Evolutionary conservation across 1,140 invertebrate species (phyloP).

Genomic region (Sipha flava): DNA sequence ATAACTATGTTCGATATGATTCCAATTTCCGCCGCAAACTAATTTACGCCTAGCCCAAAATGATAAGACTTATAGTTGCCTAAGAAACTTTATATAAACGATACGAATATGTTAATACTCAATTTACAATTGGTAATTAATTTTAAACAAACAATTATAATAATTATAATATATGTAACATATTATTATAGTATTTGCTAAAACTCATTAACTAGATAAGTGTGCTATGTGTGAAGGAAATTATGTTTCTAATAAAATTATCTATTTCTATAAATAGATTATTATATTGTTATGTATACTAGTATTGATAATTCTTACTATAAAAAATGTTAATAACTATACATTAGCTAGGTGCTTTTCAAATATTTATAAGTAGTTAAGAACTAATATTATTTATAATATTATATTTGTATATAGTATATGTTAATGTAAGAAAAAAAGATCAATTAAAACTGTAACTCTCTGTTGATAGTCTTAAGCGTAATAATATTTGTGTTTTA

Average conservation of each 20-base stretch:
- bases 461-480: background rate
- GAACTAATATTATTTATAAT: background rate
- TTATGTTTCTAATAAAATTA: background rate
- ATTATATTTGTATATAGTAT: no score
- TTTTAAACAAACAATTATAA: background rate
- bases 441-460: no score
- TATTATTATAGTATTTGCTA: background rate
- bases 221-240: background rate
- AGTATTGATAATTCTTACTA: background rate
- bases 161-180: no score
- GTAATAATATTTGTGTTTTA: background rate
- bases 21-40: constrained; percentile 24
- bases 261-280: background rate
- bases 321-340: background rate
- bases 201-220: background rate
- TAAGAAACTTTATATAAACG: background rate
- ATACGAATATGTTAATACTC: background rate
- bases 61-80: constrained; percentile 22
- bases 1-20: background rate
- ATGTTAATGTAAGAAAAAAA: no score
- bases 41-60: constrained; percentile 28
- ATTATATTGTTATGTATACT: background rate
- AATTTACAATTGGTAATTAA: background rate
- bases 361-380: background rate
- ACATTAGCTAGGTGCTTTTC: background rate